Evolutionary conservation across 92 coral and sea anemone species (phyloP), one percentile per base, ranked within the genome.

Genomic region (Phenganax stokvisi): DNA sequence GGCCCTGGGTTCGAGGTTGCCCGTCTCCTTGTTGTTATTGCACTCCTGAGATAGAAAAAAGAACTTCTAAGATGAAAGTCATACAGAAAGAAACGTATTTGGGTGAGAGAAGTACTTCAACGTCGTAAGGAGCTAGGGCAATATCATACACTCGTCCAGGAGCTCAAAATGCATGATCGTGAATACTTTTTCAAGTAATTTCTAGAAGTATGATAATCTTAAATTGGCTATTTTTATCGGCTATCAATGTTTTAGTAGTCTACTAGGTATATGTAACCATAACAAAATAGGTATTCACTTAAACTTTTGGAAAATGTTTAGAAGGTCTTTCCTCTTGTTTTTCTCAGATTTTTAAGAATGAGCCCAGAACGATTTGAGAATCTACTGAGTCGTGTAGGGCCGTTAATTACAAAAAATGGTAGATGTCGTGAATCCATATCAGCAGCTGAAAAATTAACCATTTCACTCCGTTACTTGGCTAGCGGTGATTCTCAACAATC

Each of bases 71-170:
- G 16, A 0, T 71, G 31, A 15, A 10, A 72, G 12, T 82, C 82
- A 55, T 69, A 79, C 77, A 76, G 17, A 70, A 86, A 77, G 13
- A 59, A 58, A 58, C 68, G 84, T 66, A 76, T 83, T 70, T 86
- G 89, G 86, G 47, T 86, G 61, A 81, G 83, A 51, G 89, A 86
- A 57, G 72, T 54, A 16, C 71, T 82, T 37, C 83, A 87, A 55
- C 61, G 83, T 51, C 51, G 89, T 76, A 75, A 87, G 70, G 57
- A 71, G 53, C 79, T 2, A 17, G 85, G 89, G 25, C 80, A 83
- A 74, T 83, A 59, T 73, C 86, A 83, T 27, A 83, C 80, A 72
- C 66, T 83, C 53, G 65, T 83, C 55, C 17, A 77, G n/a, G 86
- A 83, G 12, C 53, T 83, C 37, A 59, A 73, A 59, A 74, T 87